These are phyloP conservation scores for Piezodorus guildinii DNA, from an alignment of 1,140 invertebrate genomes.

Conservation along the genomic window DNA sequence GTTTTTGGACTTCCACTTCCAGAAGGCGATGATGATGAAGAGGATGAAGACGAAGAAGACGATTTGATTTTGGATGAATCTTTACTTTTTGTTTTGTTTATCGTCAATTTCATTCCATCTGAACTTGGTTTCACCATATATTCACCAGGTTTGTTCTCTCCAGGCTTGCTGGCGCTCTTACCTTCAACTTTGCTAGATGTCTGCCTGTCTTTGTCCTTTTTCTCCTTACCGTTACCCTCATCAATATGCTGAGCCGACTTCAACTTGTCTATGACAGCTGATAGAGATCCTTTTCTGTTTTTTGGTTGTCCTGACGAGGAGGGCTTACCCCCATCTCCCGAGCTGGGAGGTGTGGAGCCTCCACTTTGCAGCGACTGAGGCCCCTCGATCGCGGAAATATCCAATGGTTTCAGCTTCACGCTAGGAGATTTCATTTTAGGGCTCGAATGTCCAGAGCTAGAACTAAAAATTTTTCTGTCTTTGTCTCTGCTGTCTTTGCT, in stretches of 20 bases:
- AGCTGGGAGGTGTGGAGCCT: slow-evolving; percentile 25
- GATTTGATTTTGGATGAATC: slow-evolving; percentile 38
- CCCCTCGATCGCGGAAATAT: slow-evolving; percentile 36
- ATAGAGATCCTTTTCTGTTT: slow-evolving; percentile 64
- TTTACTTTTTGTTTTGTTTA: slow-evolving; percentile 67
- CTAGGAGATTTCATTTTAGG: slow-evolving; percentile 52
- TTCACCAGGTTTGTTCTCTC: slow-evolving; percentile 55
- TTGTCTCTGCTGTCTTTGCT: slow-evolving; percentile 42
- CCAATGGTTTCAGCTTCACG: slow-evolving; percentile 54
- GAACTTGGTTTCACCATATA: slow-evolving; percentile 77
- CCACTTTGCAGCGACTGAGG: slow-evolving; percentile 24
- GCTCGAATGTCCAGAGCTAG: slow-evolving; percentile 42
- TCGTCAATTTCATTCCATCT: slow-evolving; percentile 78
- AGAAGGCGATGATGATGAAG: slow-evolving; percentile 25
- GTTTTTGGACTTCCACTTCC: slow-evolving; percentile 54
- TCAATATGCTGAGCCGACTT: slow-evolving; percentile 55
- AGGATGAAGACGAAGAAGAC: slow-evolving; percentile 24
- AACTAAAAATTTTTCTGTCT: slow-evolving; percentile 46
- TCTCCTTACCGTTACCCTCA: slow-evolving; percentile 28
- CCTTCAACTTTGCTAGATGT: slow-evolving; percentile 30
- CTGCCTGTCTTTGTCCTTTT: slow-evolving; percentile 29
- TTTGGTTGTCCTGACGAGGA: slow-evolving; percentile 40
- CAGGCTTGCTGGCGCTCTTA: slow-evolving; percentile 34
- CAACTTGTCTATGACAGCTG: slow-evolving; percentile 75
- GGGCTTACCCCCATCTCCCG: slow-evolving; percentile 24